These are phyloP conservation scores for Ophioninae sp. DNA, from an alignment of 2,888 invertebrate species.

Conservation along the genomic window DNA sequence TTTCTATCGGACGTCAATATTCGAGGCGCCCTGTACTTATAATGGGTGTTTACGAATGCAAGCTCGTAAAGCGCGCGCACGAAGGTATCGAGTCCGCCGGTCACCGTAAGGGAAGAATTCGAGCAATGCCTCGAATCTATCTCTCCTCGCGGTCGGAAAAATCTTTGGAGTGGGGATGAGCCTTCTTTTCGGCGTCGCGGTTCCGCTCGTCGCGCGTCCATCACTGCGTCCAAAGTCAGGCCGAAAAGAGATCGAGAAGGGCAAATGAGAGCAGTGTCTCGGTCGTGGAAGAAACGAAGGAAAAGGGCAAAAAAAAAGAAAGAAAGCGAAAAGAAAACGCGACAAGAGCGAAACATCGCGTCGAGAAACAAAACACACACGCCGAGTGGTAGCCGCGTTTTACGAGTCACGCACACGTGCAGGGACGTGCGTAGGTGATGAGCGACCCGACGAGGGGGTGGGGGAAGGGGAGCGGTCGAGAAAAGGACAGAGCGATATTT, in stretches of 20 bases:
- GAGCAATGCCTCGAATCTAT: constrained; percentile 13
- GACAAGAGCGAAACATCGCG: background rate
- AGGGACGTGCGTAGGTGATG: background rate
- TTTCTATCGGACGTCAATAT: no score
- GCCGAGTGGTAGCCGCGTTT: background rate
- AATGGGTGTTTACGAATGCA: no score
- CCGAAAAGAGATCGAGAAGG: background rate
- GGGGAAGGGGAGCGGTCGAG: background rate
- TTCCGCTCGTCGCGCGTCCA: no score
- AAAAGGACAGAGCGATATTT: background rate
- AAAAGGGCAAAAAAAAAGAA: background rate
- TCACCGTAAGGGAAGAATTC: background rate
- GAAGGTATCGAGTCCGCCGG: background rate
- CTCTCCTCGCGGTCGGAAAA: background rate
- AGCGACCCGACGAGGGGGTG: background rate
- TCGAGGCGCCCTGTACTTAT: no score
- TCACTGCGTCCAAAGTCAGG: background rate
- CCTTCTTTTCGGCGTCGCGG: background rate
- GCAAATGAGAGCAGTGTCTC: background rate
- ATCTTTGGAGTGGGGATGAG: background rate
- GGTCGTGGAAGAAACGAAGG: background rate
- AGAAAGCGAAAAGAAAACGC: background rate
- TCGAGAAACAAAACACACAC: background rate
- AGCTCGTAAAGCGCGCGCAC: background rate
- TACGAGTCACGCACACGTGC: background rate